Percentiles rank a stretch among this genome's conserved stretches.
Conservation (phyloP, 2,888 invertebrate genomes). For the Phytoseiulus persimilis region DNA sequence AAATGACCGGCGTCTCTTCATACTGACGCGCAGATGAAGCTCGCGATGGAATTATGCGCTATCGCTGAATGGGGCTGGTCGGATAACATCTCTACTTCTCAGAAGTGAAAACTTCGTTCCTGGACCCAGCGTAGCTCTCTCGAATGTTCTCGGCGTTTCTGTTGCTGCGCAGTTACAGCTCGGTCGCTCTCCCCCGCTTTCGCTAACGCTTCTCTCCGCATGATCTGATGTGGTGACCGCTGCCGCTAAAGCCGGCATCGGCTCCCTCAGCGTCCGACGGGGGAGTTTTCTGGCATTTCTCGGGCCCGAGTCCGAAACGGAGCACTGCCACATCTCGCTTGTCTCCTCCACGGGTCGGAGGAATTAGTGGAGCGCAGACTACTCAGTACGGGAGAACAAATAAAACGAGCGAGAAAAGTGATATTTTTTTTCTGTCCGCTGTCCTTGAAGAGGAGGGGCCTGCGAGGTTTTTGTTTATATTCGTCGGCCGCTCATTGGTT, state of each 20-base stretch:
- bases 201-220: neutral
- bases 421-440: neutral
- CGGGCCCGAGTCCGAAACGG: neutral
- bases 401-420: neutral
- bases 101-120: no score
- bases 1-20: neutral
- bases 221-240: neutral
- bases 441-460: constrained; percentile 26
- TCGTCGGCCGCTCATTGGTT: constrained; percentile 13
- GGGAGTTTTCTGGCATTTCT: neutral
- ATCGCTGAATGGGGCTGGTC: neutral
- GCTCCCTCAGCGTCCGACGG: neutral
- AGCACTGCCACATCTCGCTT: neutral
- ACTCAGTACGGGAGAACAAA: neutral
- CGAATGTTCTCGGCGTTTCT: neutral
- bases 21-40: neutral
- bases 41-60: neutral
- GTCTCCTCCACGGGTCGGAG: neutral
- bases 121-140: neutral
- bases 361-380: neutral
- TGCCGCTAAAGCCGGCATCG: neutral
- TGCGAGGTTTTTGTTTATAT: constrained; percentile 33
- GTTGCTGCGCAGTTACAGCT: neutral
- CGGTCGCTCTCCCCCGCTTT: neutral
- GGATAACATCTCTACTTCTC: no score